Conservation (phyloP, 2,888 invertebrate species). For the Erannis defoliaria region DNA sequence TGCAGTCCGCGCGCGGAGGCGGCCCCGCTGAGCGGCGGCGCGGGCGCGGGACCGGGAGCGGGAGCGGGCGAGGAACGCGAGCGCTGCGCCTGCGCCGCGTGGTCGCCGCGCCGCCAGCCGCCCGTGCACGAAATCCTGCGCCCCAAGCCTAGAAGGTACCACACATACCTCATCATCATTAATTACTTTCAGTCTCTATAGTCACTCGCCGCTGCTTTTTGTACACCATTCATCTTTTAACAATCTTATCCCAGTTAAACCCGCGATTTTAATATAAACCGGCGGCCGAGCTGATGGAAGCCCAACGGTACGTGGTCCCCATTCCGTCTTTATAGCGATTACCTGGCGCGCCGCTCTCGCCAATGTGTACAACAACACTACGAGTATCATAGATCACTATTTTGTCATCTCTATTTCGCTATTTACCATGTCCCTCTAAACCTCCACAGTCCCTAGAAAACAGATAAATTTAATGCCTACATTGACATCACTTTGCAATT, state of each 20-base stretch:
- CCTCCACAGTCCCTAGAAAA: neutral
- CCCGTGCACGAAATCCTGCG: slow-evolving; percentile 94
- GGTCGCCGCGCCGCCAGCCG: slow-evolving; percentile 76
- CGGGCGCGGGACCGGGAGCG: slow-evolving; percentile 43
- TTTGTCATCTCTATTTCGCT: neutral
- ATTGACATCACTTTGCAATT: slow-evolving; percentile 27
- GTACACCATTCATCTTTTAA: too few species aligned
- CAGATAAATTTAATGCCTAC: neutral
- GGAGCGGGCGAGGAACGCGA: slow-evolving; percentile 60
- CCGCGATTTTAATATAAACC: too few species aligned
- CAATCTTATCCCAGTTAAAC: too few species aligned
- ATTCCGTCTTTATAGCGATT: too few species aligned
- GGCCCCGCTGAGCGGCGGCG: slow-evolving; percentile 63
- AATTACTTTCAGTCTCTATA: too few species aligned
- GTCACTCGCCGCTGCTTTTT: too few species aligned
- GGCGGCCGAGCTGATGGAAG: too few species aligned
- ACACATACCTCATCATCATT: neutral
- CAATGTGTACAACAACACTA: too few species aligned
- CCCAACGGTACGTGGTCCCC: too few species aligned
- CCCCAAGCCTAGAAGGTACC: slow-evolving; percentile 93
- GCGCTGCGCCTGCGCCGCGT: slow-evolving; percentile 79
- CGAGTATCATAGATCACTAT: neutral
- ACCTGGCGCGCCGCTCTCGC: too few species aligned
- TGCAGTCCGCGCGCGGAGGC: slow-evolving; percentile 76
- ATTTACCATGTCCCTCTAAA: neutral